Base-by-base conservation (phyloP, 2,888 invertebrate genomes). In the Leptinotarsa peninsularis region DNA sequence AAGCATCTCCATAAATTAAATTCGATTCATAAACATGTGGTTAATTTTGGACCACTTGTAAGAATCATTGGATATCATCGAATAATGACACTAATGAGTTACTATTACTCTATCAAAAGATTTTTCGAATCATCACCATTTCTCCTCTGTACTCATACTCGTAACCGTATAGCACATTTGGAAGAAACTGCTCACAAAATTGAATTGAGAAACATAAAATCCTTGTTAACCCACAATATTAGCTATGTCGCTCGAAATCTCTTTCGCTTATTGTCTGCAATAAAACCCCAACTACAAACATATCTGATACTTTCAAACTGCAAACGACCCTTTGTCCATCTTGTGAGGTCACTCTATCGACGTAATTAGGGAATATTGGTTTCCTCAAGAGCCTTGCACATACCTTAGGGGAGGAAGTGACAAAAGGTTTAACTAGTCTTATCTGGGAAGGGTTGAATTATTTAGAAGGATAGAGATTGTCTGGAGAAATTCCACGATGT, bases 361-460 rank as follows among this genome's bases (percentile, higher is more conserved):
- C 49, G 52, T 66, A 71, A 70, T 75, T 75, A 67, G 66, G 67
- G 70, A 50, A 58, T 72, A 70, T 52, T 43, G 72, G 72, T 72
- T 68, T 63, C 49, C 75, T 54, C 23, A 73, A 67, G 73, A 73
- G 58, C 56, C 54, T 71, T 54, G 23, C 49, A 74, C 23, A 21
- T 58, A 58, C 58, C 18, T 58, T 21, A 15, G 58, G 23, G 27
- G 23, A 23, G 23, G 58, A 27, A 58, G 58, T 58, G 58, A 58
- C 23, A 58, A 58, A 18, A 18, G 23, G 58, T 21, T 4, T 23
- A 13, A 18, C 21, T 58, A 23, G 4, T 15, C 58, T 58, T 58
- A 58, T 58, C 58, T 23, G 18, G n/a, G 2, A 52, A 52, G 52
- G 52, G 52, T 43, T 52, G 52, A 52, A 52, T 52, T n/a, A 17